Conservation (phyloP, 2,797 vertebrate genomes). For the Arctocebus calabarensis region DNA sequence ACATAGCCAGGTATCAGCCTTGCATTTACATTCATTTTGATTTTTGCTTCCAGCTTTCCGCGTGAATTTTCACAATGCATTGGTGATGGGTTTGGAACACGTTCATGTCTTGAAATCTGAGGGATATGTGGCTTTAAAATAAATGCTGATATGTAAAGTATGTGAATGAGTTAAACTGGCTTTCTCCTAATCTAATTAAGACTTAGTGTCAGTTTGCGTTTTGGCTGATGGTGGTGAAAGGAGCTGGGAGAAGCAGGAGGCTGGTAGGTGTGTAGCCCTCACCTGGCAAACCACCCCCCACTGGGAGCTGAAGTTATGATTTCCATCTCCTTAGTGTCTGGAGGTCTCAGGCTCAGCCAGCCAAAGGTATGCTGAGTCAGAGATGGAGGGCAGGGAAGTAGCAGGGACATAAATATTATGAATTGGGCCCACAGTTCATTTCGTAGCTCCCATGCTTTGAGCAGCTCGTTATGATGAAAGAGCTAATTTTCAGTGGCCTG, state of each 20-base stretch:
- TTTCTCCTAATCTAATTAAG: not conserved
- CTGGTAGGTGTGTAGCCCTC: not conserved
- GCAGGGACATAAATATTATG: slow-evolving; percentile 56
- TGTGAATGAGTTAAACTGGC: not conserved
- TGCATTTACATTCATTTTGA: not conserved
- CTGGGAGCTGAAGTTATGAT: not conserved
- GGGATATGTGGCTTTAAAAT: slow-evolving; percentile 32
- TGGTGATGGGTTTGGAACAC: slow-evolving; percentile 8
- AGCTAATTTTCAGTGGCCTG: slow-evolving; percentile 58
- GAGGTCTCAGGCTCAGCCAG: slow-evolving; percentile 15
- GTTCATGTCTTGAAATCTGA: slow-evolving; percentile 20
- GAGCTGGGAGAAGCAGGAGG: not conserved
- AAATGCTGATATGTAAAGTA: not conserved
- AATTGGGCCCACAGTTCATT: slow-evolving; percentile 56
- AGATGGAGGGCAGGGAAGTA: slow-evolving; percentile 30
- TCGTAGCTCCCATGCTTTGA: slow-evolving; percentile 20
- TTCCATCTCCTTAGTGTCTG: not conserved
- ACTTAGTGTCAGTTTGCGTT: not conserved
- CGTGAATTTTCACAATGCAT: slow-evolving; percentile 19
- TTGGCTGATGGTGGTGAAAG: not conserved
- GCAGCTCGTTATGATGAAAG: slow-evolving; percentile 35
- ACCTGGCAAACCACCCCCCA: not conserved
- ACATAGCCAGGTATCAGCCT: not conserved
- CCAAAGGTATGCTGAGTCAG: not conserved
- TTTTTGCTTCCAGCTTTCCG: slow-evolving; percentile 19